phyloP scores from a whole-genome alignment of 2,888 invertebrate genomes.

The Adelphocoris suturalis region DNA sequence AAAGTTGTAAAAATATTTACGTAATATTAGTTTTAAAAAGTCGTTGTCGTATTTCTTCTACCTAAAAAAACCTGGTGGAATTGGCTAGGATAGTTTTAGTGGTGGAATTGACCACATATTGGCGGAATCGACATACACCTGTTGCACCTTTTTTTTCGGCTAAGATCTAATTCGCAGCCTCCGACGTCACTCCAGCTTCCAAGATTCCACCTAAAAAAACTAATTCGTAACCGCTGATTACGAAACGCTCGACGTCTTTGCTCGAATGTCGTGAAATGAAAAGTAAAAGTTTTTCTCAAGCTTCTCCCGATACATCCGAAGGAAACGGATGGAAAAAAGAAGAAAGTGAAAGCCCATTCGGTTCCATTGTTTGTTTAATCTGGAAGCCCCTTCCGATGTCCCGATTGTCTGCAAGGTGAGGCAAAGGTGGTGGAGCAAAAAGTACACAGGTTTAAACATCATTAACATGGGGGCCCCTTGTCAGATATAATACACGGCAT shows the following conservation, averaged over 20 bases:
- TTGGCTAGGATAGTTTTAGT: too few relatives aligned
- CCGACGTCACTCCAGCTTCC: too few relatives aligned
- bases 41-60: too few relatives aligned
- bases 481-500: conserved; percentile 23
- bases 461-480: background rate
- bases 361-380: conserved; percentile 54
- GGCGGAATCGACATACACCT: too few relatives aligned
- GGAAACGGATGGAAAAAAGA: conserved; percentile 29
- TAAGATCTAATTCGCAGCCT: too few relatives aligned
- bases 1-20: too few relatives aligned
- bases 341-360: conserved; percentile 54
- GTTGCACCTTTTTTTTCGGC: too few relatives aligned
- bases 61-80: too few relatives aligned
- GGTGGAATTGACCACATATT: too few relatives aligned
- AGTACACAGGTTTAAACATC: conserved; percentile 32
- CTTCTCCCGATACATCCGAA: conserved; percentile 27
- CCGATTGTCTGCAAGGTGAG: conserved; percentile 32
- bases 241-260: conserved; percentile 42
- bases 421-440: background rate
- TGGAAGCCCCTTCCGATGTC: conserved; percentile 40
- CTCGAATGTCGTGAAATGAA: conserved; percentile 56
- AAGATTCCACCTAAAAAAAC: background rate
- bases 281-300: conserved; percentile 61
- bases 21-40: too few relatives aligned
- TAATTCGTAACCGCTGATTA: conserved; percentile 31